A percentile compares a stretch with the other conserved stretches of the same genome.
These are phyloP conservation scores for Phrynosoma blainvillii DNA, from an alignment of 2,113 vertebrate genomes.

Conservation along the genomic window DNA sequence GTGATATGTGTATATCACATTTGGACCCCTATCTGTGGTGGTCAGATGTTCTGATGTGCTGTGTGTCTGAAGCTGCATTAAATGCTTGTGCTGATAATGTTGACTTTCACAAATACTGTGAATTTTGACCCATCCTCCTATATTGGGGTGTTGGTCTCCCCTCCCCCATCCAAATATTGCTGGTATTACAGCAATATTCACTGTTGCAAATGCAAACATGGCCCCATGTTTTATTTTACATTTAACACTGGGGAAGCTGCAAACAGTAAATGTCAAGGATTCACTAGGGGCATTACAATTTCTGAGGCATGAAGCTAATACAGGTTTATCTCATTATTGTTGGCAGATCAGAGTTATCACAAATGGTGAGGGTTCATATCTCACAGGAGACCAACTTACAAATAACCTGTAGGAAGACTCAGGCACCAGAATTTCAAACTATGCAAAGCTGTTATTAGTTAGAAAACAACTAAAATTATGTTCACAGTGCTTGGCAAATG, in stretches of 20 bases:
- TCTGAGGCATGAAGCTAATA: constrained; percentile 80
- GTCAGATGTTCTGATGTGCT: too few species aligned
- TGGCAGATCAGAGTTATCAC: constrained; percentile 71
- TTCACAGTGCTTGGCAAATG: constrained; percentile 49
- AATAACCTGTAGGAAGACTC: constrained; percentile 72
- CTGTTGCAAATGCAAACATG: constrained; percentile 52
- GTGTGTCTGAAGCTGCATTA: too few species aligned
- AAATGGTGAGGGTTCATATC: constrained; percentile 59
- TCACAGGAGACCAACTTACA: constrained; percentile 70
- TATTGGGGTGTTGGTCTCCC: too few species aligned
- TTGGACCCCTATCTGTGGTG: too few species aligned
- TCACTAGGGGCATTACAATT: constrained; percentile 73
- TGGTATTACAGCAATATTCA: constrained; percentile 32
- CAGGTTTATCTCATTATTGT: constrained; percentile 81
- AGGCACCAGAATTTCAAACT: constrained; percentile 55
- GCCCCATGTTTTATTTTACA: constrained; percentile 42
- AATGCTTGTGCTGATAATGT: background rate
- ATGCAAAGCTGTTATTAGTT: constrained; percentile 54
- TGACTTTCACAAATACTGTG: too few species aligned
- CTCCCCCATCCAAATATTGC: constrained; percentile 49
- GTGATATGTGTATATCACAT: too few species aligned
- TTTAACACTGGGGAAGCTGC: constrained; percentile 74
- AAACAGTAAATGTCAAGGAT: constrained; percentile 80
- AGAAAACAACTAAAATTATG: constrained; percentile 53
- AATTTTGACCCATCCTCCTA: too few species aligned